Base-by-base conservation (phyloP, 2,113 vertebrate genomes). In the Channa argus region DNA sequence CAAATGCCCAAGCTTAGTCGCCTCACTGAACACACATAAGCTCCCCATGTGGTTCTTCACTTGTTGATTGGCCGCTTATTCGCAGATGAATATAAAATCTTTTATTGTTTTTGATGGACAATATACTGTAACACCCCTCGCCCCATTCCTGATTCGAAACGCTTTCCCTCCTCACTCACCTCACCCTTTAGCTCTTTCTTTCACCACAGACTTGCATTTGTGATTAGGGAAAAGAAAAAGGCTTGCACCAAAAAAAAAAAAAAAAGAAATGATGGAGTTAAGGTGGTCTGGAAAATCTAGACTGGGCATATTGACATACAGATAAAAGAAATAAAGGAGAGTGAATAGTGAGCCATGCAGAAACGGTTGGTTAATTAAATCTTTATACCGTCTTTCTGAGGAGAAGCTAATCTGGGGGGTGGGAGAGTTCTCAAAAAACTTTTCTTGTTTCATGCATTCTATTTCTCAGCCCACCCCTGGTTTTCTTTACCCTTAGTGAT, bases 321-420 rank as follows among this genome's bases (percentile, higher is more conserved):
- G 79, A 89, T 87, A 87, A 91, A 92, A 85, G 84, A 50, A 39
- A 77, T 63, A 59, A 50, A 39, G 74, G 51, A 24, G 73, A 46
- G 55, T 76, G 80, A 87, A 85, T 61, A 44, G 76, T 59, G 52
- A 44, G 73, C 78, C 46, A 6, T 34, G 80, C 63, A 82, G 47
- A 76, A 84, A 80, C 69, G 76, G 74, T 77, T 59, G 59, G 63
- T 82, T 89, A 92, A 91, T 92, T 92, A 91, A 92, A 92, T 90
- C 89, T 89, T 86, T 87, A 80, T 85, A 62, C 65, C 62, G 51
- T 81, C 70, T 79, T 82, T 84, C 83, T 76, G 70, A 80, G 70
- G 79, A 79, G 72, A 85, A 83, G 70, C 77, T 90, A 88, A 91
- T 92, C 90, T 87, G 75, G 66, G 86, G 87, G 83, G 86, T 82